A percentile compares a stretch with the other conserved stretches of the same genome.
These are phyloP conservation scores for Pantherophis vulpinus DNA, from an alignment of 2,797 vertebrate genomes.

Conservation along the genomic window DNA sequence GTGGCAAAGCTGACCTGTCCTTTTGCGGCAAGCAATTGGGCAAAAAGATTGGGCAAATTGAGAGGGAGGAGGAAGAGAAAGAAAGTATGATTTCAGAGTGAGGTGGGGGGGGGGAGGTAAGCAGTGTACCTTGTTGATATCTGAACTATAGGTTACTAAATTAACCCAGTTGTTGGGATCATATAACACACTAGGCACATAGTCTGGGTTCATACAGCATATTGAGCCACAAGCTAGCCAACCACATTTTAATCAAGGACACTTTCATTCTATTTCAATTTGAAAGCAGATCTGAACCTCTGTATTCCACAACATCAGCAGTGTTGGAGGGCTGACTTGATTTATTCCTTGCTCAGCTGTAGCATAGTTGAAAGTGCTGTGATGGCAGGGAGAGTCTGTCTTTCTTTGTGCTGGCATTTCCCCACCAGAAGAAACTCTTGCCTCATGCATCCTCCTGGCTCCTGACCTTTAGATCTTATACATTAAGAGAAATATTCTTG, in stretches of 20 bases:
- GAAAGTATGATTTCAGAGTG: not conserved
- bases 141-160: not conserved
- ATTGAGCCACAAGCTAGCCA: not conserved
- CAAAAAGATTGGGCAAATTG: not conserved
- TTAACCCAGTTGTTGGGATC: not conserved
- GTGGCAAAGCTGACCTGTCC: not conserved
- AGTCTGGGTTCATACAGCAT: not conserved
- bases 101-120: accelerated
- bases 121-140: not conserved
- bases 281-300: not conserved
- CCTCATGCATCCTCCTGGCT: not conserved
- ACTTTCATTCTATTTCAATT: not conserved
- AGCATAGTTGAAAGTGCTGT: not conserved
- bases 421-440: not conserved
- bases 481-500: not conserved
- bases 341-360: not conserved
- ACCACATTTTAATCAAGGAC: not conserved
- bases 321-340: not conserved
- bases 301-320: not conserved
- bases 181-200: not conserved
- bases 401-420: not conserved
- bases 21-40: not conserved
- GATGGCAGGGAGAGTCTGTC: not conserved
- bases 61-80: not conserved
- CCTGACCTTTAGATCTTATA: not conserved